phyloP scores from a whole-genome alignment of 2,797 vertebrate species.

The Orientallactaga sibirica region DNA sequence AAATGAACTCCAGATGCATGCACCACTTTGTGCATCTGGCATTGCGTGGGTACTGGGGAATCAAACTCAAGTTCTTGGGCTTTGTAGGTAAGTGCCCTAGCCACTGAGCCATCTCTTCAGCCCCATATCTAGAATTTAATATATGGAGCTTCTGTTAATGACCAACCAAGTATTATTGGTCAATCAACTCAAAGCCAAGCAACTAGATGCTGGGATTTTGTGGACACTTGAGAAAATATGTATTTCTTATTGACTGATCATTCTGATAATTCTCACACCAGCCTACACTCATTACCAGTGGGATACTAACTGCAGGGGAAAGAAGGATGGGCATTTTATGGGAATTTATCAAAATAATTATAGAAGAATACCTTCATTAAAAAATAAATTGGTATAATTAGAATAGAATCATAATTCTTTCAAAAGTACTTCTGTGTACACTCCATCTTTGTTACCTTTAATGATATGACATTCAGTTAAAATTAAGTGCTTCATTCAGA shows the following conservation, averaged over 20 bases:
- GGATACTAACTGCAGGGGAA: conserved; percentile 30
- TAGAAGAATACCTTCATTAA: conserved; percentile 77
- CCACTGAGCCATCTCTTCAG: no score
- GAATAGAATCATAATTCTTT: conserved; percentile 73
- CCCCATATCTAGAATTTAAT: background rate
- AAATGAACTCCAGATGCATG: no score
- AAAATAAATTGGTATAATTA: conserved; percentile 82
- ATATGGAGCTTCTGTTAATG: background rate
- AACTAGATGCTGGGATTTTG: background rate
- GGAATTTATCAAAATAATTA: conserved; percentile 80
- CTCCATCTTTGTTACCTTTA: conserved; percentile 80
- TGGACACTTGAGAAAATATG: conserved; percentile 49
- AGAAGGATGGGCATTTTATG: conserved; percentile 52
- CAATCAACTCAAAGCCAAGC: conserved; percentile 17
- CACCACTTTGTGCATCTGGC: no score
- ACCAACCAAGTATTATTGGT: background rate
- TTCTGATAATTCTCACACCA: conserved; percentile 58
- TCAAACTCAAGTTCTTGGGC: no score
- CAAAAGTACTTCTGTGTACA: conserved; percentile 61
- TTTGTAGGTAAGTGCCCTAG: no score
- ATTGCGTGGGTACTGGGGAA: no score
- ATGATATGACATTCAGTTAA: conserved; percentile 77
- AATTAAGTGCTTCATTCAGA: conserved; percentile 69
- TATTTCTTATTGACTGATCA: conserved; percentile 46
- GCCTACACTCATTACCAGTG: conserved; percentile 27